phyloP scores from a whole-genome alignment of 1,140 invertebrate genomes.

The Drosophila chauvacae region DNA sequence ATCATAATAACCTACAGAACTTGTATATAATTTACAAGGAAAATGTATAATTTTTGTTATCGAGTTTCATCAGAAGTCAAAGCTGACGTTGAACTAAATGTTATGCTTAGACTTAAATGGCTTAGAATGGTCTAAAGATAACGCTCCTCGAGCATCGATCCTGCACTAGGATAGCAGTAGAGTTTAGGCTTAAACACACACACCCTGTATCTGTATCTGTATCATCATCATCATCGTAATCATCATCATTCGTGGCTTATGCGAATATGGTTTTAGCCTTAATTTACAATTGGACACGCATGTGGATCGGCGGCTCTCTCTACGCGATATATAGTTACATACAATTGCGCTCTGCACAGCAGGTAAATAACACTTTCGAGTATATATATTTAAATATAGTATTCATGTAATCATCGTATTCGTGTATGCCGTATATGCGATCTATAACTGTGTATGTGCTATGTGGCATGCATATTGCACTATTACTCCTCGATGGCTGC shows the following conservation, averaged over 20 bases:
- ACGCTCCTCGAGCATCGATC: slow-evolving; percentile 11
- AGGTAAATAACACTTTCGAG: slow-evolving; percentile 83
- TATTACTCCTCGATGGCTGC: slow-evolving; percentile 76
- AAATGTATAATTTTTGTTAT: slow-evolving; percentile 2
- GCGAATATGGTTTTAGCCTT: slow-evolving; percentile 64
- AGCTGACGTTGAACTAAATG: neutral
- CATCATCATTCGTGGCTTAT: slow-evolving; percentile 49
- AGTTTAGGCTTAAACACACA: slow-evolving; percentile 61
- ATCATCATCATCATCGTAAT: slow-evolving; percentile 2
- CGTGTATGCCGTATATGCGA: slow-evolving; percentile 51
- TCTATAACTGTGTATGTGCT: slow-evolving; percentile 49
- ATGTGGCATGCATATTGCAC: slow-evolving; percentile 72
- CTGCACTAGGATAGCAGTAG: slow-evolving; percentile 22
- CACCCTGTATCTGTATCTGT: slow-evolving; percentile 48
- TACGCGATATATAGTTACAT: slow-evolving; percentile 70
- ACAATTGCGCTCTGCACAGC: slow-evolving; percentile 84
- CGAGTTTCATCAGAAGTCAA: neutral
- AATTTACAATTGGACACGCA: slow-evolving; percentile 81
- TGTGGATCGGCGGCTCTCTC: slow-evolving; percentile 72
- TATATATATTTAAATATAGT: slow-evolving; percentile 77
- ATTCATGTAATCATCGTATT: slow-evolving; percentile 56
- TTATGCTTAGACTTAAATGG: slow-evolving; percentile 1
- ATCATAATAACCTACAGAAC: neutral
- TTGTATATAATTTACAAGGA: neutral
- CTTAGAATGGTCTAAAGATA: slow-evolving; percentile 5